phyloP scores from a whole-genome alignment of 2,797 vertebrate species.

The Aulostomus chinensis region DNA sequence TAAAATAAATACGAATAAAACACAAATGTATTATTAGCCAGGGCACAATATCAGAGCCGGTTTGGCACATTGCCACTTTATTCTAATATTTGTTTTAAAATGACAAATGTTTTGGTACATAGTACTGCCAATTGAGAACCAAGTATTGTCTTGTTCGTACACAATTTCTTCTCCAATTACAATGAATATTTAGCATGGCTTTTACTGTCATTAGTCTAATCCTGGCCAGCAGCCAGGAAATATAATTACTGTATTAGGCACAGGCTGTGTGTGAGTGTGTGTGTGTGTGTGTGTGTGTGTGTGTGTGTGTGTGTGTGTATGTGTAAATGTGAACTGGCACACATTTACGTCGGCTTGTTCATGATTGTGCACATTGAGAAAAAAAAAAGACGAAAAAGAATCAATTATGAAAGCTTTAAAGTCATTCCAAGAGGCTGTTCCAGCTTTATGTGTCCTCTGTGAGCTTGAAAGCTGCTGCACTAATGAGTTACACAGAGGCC shows the following conservation, averaged over 20 bases:
- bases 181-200: constrained; percentile 57
- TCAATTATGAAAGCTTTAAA: constrained; percentile 68
- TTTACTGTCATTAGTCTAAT: constrained; percentile 66
- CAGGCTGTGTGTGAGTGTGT: too few relatives aligned
- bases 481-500: constrained; percentile 49
- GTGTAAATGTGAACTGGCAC: background rate
- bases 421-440: constrained; percentile 44
- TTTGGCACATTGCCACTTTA: too few relatives aligned
- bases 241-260: constrained; percentile 62
- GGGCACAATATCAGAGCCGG: too few relatives aligned
- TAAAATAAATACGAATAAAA: too few relatives aligned
- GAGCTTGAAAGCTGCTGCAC: constrained; percentile 23
- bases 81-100: constrained; percentile 20
- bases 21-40: too few relatives aligned
- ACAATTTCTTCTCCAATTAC: constrained; percentile 55
- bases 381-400: constrained; percentile 39
- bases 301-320: constrained; percentile 21
- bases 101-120: constrained; percentile 12
- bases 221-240: constrained; percentile 56
- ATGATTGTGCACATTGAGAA: constrained; percentile 7
- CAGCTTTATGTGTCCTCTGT: constrained; percentile 46
- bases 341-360: constrained; percentile 17
- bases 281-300: too few relatives aligned
- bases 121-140: too few relatives aligned
- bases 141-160: constrained; percentile 48